Conservation (phyloP, 2,797 vertebrate species). For the Melanogrammus aeglefinus region DNA sequence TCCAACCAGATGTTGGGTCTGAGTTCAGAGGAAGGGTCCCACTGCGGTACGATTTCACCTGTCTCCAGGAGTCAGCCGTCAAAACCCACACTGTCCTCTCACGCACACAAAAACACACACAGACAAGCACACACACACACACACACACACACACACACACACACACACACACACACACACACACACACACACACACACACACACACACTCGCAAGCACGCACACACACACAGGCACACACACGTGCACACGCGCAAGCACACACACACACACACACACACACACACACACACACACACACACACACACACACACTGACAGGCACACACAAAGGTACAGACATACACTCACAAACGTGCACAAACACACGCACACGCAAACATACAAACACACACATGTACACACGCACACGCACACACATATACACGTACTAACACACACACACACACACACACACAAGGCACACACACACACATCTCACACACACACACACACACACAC, state of each 20-base stretch:
- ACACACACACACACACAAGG: neutral
- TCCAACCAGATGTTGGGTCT: slow-evolving; percentile 64
- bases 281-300: too few species aligned
- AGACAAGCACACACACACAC: neutral
- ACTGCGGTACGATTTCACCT: slow-evolving; percentile 34
- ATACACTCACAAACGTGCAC: neutral
- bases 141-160: neutral
- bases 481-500: too few species aligned
- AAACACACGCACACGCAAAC: slow-evolving; percentile 3
- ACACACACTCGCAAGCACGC: too few species aligned
- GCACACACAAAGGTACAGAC: neutral
- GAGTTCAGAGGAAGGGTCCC: slow-evolving; percentile 37
- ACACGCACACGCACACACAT: slow-evolving; percentile 6
- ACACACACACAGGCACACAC: too few species aligned
- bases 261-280: too few species aligned
- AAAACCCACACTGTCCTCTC: neutral
- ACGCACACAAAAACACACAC: neutral
- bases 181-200: too few species aligned
- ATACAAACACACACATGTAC: slow-evolving; percentile 12
- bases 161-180: neutral
- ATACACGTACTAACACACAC: slow-evolving; percentile 18
- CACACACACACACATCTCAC: neutral
- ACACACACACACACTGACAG: slow-evolving; percentile 39
- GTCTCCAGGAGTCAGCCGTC: slow-evolving; percentile 31
- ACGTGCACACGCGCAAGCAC: too few species aligned